Evolutionary conservation across 2,797 vertebrate genomes (phyloP).

Genomic region (Cossypha polioptera): DNA sequence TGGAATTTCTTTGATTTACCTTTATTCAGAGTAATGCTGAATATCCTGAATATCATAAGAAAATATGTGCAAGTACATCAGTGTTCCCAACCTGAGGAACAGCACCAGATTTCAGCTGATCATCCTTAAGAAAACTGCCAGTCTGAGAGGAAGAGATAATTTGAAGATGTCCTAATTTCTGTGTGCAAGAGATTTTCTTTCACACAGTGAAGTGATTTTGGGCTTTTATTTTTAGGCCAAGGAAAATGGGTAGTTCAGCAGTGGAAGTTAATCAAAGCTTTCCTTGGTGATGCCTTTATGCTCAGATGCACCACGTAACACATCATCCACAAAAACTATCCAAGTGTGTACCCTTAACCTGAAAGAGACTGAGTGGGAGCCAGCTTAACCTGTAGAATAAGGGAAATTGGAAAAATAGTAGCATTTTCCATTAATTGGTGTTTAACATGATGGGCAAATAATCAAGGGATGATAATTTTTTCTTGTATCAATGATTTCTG

Average conservation of each 20-base stretch:
- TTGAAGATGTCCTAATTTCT: conserved; percentile 29
- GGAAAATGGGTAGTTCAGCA: neutral
- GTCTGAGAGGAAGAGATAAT: neutral
- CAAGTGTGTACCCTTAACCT: neutral
- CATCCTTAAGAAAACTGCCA: neutral
- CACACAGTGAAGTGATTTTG: neutral
- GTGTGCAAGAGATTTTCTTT: neutral
- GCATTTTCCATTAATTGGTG: neutral
- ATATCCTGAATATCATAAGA: neutral
- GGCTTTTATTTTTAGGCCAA: neutral
- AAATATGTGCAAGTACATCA: neutral
- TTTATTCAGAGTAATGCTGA: neutral
- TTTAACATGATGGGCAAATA: neutral
- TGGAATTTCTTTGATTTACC: neutral
- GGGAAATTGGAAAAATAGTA: neutral
- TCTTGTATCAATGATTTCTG: neutral
- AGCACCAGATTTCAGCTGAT: neutral
- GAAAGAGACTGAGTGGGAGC: neutral
- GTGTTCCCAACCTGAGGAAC: neutral
- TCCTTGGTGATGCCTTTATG: neutral
- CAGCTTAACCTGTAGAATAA: neutral
- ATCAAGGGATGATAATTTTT: neutral
- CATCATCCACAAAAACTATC: neutral
- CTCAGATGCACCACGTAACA: neutral
- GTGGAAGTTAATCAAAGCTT: neutral